Evolutionary conservation across 2,888 invertebrate genomes (phyloP), one percentile per base, ranked within the genome.

Genomic region (Mythimna lalbum): DNA sequence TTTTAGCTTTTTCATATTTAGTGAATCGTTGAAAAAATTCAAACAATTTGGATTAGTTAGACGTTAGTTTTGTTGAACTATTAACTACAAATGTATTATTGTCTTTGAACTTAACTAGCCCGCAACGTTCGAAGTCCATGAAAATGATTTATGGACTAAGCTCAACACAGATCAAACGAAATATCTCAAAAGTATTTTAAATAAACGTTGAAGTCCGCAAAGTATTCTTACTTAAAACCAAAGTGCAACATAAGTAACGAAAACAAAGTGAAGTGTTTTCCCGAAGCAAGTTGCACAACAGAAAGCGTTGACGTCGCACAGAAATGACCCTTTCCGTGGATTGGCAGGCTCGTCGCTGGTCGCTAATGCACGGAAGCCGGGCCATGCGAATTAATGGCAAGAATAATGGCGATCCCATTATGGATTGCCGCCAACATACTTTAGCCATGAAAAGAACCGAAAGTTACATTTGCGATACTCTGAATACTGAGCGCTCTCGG

Each of bases 381-480:
- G 94, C 94, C 92, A 94, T 91, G 93, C 93, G 95, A 95, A 96
- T 96, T 95, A 96, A 96, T 95, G 95, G 96, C 93, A 96, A 95
- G 96, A 96, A 96, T 96, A 96, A 96, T 96, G 95, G 96, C 95
- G 93, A 95, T 95, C 94, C 96, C 96, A 96, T 96, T 96, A 96
- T 96, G 96, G 96, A 96, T 96, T 95, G 96, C 96, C 96, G 96
- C 96, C 96, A 96, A 96, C 96, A 95, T 96, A 95, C 95, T 96
- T 96, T 95, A 96, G 94, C 92, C 93, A 96, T 96, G 95, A 96
- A 96, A 96, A 95, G 96, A 96, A 95, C 95, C 95, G 95, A 96
- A 96, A 96, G 95, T 96, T 95, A 95, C 96, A 95, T 95, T 96
- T 95, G 95, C 95, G 95, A 96, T 95, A 95, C 95, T 95, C 94